Evolutionary conservation across 2,113 vertebrate genomes (phyloP).

Genomic region (Pedionomus torquatus): DNA sequence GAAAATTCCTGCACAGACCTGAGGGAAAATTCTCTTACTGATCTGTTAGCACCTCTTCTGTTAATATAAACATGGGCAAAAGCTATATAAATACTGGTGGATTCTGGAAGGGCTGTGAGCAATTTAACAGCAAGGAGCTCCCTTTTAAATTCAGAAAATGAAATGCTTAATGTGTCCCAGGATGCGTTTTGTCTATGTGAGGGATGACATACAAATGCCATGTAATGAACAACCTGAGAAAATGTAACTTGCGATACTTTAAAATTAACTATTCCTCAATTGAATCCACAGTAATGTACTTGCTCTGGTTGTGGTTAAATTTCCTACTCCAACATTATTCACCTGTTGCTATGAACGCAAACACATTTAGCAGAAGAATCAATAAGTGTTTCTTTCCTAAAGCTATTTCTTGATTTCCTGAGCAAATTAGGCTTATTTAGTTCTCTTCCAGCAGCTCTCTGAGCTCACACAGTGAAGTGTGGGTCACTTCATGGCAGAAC

Average conservation of each 20-base stretch:
- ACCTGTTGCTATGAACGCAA: conserved; percentile 47
- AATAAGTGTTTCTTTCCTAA: not conserved
- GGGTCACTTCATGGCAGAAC: not conserved
- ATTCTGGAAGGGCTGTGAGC: not conserved
- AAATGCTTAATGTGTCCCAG: conserved; percentile 27
- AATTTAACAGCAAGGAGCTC: conserved; percentile 40
- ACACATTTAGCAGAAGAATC: not conserved
- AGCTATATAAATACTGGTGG: conserved; percentile 1
- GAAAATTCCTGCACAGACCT: not conserved
- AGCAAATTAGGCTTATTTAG: not conserved
- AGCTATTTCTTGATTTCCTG: not conserved
- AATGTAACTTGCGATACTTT: not conserved
- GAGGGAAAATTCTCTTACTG: conserved; percentile 25
- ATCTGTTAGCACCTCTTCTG: conserved; percentile 36
- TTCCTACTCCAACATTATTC: not conserved
- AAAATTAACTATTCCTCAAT: conserved; percentile 32
- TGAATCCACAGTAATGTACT: not conserved
- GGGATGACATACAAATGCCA: not conserved
- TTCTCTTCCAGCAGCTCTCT: not conserved
- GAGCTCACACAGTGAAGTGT: not conserved
- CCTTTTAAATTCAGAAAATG: not conserved
- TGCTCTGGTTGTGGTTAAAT: conserved; percentile 18
- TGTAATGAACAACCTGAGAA: conserved; percentile 43
- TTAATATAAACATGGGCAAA: conserved; percentile 42
- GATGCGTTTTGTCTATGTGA: not conserved